Evolutionary conservation across 2,888 invertebrate species (phyloP).

Genomic region (Polyommatus iphigenia): DNA sequence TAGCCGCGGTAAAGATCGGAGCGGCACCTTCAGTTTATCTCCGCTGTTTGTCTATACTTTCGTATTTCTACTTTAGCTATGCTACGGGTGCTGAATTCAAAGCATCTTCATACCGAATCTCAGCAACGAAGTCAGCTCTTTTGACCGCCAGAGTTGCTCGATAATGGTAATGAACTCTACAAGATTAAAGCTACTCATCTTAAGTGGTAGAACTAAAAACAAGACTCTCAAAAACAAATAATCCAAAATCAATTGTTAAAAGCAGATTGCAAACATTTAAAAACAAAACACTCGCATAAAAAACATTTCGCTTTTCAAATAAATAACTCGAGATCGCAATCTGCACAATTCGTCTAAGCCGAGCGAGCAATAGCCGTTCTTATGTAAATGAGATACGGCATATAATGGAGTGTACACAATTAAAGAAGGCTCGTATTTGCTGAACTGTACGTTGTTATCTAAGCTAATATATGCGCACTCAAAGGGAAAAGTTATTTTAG

Average conservation of each 20-base stretch:
- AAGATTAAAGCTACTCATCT: not conserved
- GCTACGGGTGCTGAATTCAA: too few species aligned
- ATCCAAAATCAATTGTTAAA: conserved; percentile 1
- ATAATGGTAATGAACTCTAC: not conserved
- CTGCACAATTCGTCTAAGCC: conserved; percentile 35
- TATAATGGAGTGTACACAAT: conserved; percentile 34
- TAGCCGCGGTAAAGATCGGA: too few species aligned
- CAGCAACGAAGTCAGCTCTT: too few species aligned
- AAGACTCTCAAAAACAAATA: not conserved
- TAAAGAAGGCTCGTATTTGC: conserved; percentile 18
- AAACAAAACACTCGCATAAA: conserved; percentile 27
- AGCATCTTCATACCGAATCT: too few species aligned
- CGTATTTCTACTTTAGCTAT: too few species aligned
- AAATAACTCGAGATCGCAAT: conserved; percentile 36
- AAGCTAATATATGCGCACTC: conserved; percentile 46
- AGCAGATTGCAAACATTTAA: conserved; percentile 18
- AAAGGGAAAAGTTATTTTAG: conserved; percentile 40
- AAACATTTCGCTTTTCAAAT: conserved; percentile 29
- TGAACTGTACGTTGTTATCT: conserved; percentile 41
- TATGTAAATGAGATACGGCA: conserved; percentile 42
- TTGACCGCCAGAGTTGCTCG: too few species aligned
- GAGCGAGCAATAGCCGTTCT: conserved; percentile 35
- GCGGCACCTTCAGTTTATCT: too few species aligned
- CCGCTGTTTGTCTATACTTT: too few species aligned
- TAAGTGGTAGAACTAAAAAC: not conserved